Percentiles rank a stretch among this genome's conserved stretches.
Evolutionary conservation across 2,113 vertebrate species (phyloP).

Genomic region (Thinocorus orbignyianus): DNA sequence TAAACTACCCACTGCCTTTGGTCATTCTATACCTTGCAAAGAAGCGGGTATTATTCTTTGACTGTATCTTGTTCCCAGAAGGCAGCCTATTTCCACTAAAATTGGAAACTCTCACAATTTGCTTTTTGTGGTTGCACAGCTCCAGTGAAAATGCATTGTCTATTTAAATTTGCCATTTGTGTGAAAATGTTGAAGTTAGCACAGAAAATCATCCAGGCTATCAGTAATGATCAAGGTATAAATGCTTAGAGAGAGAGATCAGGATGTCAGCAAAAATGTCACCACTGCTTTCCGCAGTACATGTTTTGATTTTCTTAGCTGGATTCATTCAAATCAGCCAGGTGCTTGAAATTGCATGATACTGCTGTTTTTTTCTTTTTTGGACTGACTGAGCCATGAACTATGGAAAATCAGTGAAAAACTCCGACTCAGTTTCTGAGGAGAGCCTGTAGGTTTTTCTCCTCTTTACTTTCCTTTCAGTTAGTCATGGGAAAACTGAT

Average conservation of each 20-base stretch:
- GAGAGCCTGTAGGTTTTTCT: background rate
- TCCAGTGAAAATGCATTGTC: background rate
- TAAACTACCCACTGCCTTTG: background rate
- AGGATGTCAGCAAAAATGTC: slow-evolving; percentile 64
- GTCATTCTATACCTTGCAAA: background rate
- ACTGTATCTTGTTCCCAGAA: background rate
- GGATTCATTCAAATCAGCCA: slow-evolving; percentile 15
- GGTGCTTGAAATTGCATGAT: slow-evolving; percentile 44
- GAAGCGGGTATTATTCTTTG: background rate
- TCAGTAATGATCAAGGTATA: slow-evolving; percentile 46
- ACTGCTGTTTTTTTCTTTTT: background rate
- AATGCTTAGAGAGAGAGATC: slow-evolving; percentile 37
- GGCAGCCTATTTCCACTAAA: background rate
- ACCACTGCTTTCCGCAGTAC: slow-evolving; percentile 30
- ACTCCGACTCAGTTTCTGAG: background rate
- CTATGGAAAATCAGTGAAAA: slow-evolving; percentile 11
- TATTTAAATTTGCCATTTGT: slow-evolving; percentile 49
- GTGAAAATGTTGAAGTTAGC: slow-evolving; percentile 51
- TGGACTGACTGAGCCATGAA: background rate
- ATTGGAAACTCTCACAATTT: background rate
- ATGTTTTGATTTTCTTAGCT: slow-evolving; percentile 35
- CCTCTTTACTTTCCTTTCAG: background rate
- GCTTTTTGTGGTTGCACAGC: background rate
- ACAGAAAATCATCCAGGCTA: slow-evolving; percentile 41
- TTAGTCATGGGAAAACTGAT: background rate